These are phyloP conservation scores for Brassicogethes aeneus DNA, from an alignment of 2,888 invertebrate genomes.

Conservation along the genomic window DNA sequence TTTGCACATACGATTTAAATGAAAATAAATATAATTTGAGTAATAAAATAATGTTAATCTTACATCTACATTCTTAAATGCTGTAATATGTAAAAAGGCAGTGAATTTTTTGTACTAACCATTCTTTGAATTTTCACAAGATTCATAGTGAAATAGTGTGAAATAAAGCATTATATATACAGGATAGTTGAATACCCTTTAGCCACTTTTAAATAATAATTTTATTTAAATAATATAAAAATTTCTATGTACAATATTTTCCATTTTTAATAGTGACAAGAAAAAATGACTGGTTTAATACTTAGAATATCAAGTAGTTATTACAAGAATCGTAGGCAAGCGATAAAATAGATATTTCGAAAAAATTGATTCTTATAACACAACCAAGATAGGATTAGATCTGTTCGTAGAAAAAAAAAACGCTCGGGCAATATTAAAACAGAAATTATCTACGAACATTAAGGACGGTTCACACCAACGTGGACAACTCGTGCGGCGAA, in stretches of 20 bases:
- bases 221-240: slow-evolving; percentile 16
- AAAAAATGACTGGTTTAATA: slow-evolving; percentile 21
- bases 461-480: slow-evolving; percentile 48
- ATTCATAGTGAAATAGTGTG: too few relatives aligned
- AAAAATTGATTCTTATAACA: too few relatives aligned
- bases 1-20: slow-evolving; percentile 11
- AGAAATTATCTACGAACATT: too few relatives aligned
- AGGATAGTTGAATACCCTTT: slow-evolving; percentile 22
- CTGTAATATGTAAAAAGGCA: slow-evolving; percentile 20
- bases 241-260: slow-evolving; percentile 16
- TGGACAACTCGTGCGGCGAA: slow-evolving; percentile 60
- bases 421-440: too few relatives aligned
- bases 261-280: slow-evolving; percentile 17
- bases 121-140: slow-evolving; percentile 26
- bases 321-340: slow-evolving; percentile 3
- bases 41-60: slow-evolving; percentile 20
- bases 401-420: too few relatives aligned
- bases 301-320: slow-evolving; percentile 2
- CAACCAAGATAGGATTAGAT: too few relatives aligned
- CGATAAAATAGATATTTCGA: slow-evolving; percentile 5
- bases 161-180: slow-evolving; percentile 22
- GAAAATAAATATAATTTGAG: slow-evolving; percentile 16
- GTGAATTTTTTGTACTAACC: slow-evolving; percentile 30
- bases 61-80: slow-evolving; percentile 14
- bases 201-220: slow-evolving; percentile 23